Base-by-base conservation (phyloP, 2,113 vertebrate species). In the Cacatua alba region DNA sequence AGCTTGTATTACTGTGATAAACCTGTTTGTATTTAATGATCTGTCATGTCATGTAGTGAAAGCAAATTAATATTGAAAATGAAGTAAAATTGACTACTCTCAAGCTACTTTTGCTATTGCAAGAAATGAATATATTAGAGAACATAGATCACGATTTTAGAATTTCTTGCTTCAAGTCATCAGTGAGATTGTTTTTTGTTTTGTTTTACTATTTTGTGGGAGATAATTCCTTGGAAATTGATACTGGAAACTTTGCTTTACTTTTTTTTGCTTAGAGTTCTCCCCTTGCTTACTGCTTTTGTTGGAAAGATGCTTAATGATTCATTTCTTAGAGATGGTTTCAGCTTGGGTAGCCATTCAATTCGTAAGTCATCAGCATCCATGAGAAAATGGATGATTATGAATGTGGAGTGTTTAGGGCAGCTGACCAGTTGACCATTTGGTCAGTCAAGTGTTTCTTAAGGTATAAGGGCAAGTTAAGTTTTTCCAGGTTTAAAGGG, bases 1-100 rank as follows among this genome's bases (percentile, higher is more conserved):
- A 49, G 31, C 78, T 95, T 94, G 69, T 93, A 51, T 88, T 92
- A 21, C 17, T 92, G 9, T 55, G 72, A 86, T 86, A 77, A 96
- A 80, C 44, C 69, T 92, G 23, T 91, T 93, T 85, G 46, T 26
- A 82, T 90, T 92, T 96, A 85, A 71, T 94, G 37, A 62, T 94
- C 55, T 95, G 33, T 79, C 90, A 75, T 88, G 10, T 95, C 43
- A 64, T 44, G 29, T 89, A 95, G 94, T 90, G 96, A 95, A 97
- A 98, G 83, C 43, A 94, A 83, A 88, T 90, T 87, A 62, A 72
- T 96, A 86, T 35, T 82, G 78, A 91, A 86, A 86, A 71, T 82
- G 12, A 95, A 86, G 31, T 94, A 70, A 96, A 96, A 75, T 8
- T 55, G 44, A 92, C n/a, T 49, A 57, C 68, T 60, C 10, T 83